Evolutionary conservation across 2,797 vertebrate genomes (phyloP).

Genomic region (Epinephelus coioides): DNA sequence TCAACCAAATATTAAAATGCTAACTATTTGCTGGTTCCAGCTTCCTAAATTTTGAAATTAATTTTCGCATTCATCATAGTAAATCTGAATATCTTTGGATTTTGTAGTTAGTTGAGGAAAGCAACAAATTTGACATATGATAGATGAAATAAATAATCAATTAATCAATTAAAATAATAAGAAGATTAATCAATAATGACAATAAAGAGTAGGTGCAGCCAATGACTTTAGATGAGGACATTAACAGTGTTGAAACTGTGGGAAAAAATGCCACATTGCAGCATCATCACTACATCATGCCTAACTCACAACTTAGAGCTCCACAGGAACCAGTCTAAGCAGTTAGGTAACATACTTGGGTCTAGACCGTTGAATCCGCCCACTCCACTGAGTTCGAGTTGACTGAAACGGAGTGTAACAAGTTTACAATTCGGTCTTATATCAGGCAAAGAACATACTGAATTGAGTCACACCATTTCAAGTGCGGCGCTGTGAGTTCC

Average conservation of each 20-base stretch:
- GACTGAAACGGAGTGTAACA: too few relatives aligned
- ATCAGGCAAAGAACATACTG: too few relatives aligned
- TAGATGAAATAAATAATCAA: neutral
- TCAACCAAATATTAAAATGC: neutral
- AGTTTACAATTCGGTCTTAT: too few relatives aligned
- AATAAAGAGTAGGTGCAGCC: neutral
- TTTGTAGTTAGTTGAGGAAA: neutral
- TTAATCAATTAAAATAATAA: neutral
- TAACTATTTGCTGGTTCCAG: neutral
- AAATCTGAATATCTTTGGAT: neutral
- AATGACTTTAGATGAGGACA: neutral
- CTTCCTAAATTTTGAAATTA: neutral
- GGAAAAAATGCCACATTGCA: neutral
- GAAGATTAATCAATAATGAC: neutral
- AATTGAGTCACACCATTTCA: neutral
- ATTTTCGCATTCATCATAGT: neutral
- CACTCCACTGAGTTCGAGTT: too few relatives aligned
- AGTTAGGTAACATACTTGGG: slow-evolving; percentile 13
- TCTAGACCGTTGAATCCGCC: too few relatives aligned
- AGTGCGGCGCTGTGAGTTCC: neutral
- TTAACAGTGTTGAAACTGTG: neutral
- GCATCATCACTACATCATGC: neutral
- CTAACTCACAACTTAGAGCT: neutral
- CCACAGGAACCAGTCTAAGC: slow-evolving; percentile 51
- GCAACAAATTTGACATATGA: neutral